Percentiles rank a stretch among this genome's conserved stretches.
These are phyloP conservation scores for Cyphomyrus plagiostoma DNA, from an alignment of 2,113 vertebrate genomes.

Conservation along the genomic window DNA sequence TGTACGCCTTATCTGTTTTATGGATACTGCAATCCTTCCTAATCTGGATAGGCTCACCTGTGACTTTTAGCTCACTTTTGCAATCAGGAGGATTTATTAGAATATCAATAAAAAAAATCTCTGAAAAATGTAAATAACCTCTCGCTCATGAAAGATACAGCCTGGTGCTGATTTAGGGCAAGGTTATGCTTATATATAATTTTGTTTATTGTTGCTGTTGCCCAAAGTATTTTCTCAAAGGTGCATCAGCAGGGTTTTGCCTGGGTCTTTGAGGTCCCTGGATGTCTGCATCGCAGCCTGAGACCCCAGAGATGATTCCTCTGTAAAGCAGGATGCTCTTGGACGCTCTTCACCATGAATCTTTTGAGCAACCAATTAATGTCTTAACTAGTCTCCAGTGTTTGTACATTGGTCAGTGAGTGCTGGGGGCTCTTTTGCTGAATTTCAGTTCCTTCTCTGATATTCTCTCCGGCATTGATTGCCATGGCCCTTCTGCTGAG, in stretches of 20 bases:
- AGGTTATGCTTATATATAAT: neutral
- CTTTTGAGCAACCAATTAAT: slow-evolving; percentile 47
- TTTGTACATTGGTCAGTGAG: slow-evolving; percentile 43
- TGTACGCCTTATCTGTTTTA: neutral
- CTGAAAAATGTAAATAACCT: neutral
- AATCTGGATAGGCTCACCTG: neutral
- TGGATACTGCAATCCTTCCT: neutral
- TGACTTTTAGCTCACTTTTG: neutral
- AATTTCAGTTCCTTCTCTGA: slow-evolving; percentile 55
- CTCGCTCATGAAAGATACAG: neutral
- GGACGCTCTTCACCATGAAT: slow-evolving; percentile 36
- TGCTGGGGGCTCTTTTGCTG: slow-evolving; percentile 35
- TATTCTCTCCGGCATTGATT: slow-evolving; percentile 55
- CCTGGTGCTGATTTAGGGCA: neutral
- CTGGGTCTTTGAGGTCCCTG: neutral
- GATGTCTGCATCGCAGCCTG: neutral
- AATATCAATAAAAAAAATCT: neutral
- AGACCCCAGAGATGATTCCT: slow-evolving; percentile 11
- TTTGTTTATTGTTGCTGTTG: neutral
- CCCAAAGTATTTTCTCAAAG: neutral
- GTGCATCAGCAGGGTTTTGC: neutral
- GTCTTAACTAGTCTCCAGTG: slow-evolving; percentile 50
- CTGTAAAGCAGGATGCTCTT: neutral
- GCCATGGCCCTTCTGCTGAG: slow-evolving; percentile 23
- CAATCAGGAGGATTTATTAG: slow-evolving; percentile 4